Percentiles rank a stretch among this genome's conserved stretches.
Evolutionary conservation across 1,140 invertebrate species (phyloP).

Genomic region (Plutomurus gul): DNA sequence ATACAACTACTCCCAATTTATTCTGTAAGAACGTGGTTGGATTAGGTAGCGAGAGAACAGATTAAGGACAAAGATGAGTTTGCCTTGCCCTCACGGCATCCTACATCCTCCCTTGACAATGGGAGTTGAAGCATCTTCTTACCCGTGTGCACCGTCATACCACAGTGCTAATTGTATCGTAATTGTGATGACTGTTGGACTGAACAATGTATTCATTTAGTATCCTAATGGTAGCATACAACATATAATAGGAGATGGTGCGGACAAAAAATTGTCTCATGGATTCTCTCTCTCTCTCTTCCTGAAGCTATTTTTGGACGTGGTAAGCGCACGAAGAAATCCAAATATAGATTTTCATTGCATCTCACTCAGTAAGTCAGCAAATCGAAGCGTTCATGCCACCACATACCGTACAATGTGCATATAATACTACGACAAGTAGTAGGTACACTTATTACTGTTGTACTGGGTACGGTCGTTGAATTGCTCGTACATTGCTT

Average conservation of each 20-base stretch:
- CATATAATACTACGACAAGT: not conserved
- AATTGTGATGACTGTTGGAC: not conserved
- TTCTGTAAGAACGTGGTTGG: too few relatives aligned
- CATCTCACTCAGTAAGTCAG: slow-evolving; percentile 1
- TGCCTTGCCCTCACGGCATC: too few relatives aligned
- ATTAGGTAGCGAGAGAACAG: too few relatives aligned
- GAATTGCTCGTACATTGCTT: too few relatives aligned
- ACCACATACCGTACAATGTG: not conserved
- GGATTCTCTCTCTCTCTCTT: not conserved
- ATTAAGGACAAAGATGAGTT: too few relatives aligned
- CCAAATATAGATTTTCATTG: slow-evolving; percentile 13
- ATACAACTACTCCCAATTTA: too few relatives aligned
- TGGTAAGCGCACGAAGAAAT: not conserved
- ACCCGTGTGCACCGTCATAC: not conserved
- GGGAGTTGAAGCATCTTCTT: too few relatives aligned
- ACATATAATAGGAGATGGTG: too few relatives aligned
- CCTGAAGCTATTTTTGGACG: not conserved
- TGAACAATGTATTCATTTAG: not conserved
- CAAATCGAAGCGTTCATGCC: not conserved
- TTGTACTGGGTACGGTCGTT: too few relatives aligned
- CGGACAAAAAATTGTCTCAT: not conserved
- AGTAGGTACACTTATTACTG: not conserved
- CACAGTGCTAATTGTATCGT: not conserved
- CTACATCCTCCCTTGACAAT: too few relatives aligned
- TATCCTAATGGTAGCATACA: not conserved